These are phyloP conservation scores for Epinephelus awoara DNA, from an alignment of 2,797 vertebrate species.

Conservation along the genomic window DNA sequence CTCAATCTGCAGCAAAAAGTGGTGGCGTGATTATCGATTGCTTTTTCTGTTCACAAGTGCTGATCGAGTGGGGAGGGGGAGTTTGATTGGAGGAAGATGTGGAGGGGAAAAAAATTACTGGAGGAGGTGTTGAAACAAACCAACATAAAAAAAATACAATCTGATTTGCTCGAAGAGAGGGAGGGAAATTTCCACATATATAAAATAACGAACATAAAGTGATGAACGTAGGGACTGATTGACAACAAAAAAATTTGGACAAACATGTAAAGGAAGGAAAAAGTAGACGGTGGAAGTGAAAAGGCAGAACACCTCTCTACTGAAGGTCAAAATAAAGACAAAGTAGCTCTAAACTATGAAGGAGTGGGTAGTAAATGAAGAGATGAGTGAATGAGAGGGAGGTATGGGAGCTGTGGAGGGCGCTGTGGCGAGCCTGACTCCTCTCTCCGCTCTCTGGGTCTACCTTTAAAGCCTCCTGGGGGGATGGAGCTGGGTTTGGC, in stretches of 20 bases:
- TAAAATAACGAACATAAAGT: conserved; percentile 54
- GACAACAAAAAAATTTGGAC: conserved; percentile 55
- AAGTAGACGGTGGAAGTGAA: conserved; percentile 58
- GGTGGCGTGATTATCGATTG: conserved; percentile 78
- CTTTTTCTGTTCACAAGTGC: conserved; percentile 67
- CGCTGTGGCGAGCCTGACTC: conserved; percentile 69
- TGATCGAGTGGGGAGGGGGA: conserved; percentile 48
- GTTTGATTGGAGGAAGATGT: conserved; percentile 78
- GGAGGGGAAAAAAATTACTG: conserved; percentile 52
- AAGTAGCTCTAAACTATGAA: conserved; percentile 58
- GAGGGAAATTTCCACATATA: conserved; percentile 48
- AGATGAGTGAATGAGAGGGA: conserved; percentile 75
- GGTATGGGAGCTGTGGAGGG: conserved; percentile 65
- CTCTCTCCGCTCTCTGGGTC: conserved; percentile 83
- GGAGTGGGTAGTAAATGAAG: conserved; percentile 56
- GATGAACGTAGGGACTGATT: conserved; percentile 48
- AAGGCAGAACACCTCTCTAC: conserved; percentile 61
- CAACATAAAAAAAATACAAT: conserved; percentile 57
- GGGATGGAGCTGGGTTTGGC: conserved; percentile 88
- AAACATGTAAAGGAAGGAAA: conserved; percentile 61
- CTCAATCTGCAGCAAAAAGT: conserved; percentile 75
- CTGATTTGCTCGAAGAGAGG: conserved; percentile 55
- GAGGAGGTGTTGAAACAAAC: conserved; percentile 53
- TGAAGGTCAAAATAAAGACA: conserved; percentile 46
- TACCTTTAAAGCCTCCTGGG: conserved; percentile 91